Evolutionary conservation across 2,113 vertebrate species (phyloP).

Genomic region (Brevimyrus niger): DNA sequence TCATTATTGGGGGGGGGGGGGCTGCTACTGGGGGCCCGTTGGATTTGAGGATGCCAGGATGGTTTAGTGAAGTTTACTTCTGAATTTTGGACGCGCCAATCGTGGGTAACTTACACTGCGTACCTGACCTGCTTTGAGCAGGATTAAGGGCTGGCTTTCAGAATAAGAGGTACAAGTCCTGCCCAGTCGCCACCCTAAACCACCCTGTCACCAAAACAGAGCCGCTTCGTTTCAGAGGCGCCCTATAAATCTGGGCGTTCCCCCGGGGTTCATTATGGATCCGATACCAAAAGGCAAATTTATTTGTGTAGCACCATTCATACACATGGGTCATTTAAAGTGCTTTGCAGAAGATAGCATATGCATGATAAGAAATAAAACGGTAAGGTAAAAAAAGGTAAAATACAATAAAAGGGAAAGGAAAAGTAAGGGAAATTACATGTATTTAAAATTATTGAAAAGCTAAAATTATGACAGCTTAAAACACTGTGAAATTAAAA

Average conservation of each 20-base stretch:
- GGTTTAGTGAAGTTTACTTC: not conserved
- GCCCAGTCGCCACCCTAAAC: not conserved
- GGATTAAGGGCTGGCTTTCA: not conserved
- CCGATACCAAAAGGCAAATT: not conserved
- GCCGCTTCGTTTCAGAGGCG: not conserved
- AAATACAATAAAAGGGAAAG: not conserved
- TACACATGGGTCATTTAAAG: not conserved
- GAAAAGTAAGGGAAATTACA: not conserved
- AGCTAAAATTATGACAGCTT: not conserved
- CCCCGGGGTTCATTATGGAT: not conserved
- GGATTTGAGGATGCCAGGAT: not conserved
- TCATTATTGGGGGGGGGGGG: slow-evolving; percentile 55
- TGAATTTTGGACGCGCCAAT: not conserved
- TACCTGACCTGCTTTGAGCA: not conserved
- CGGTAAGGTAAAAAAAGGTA: no score
- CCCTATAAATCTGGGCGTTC: not conserved
- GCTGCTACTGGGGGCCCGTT: no score
- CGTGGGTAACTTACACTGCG: not conserved
- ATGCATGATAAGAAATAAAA: not conserved
- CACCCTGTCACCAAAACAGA: not conserved
- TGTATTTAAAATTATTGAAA: not conserved
- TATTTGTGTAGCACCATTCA: not conserved
- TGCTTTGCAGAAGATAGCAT: not conserved
- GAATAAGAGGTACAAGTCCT: not conserved
- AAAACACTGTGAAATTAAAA: not conserved